A percentile compares a stretch with the other conserved stretches of the same genome.
Conservation (phyloP, 2,888 invertebrate species). For the Teleogryllus oceanicus region DNA sequence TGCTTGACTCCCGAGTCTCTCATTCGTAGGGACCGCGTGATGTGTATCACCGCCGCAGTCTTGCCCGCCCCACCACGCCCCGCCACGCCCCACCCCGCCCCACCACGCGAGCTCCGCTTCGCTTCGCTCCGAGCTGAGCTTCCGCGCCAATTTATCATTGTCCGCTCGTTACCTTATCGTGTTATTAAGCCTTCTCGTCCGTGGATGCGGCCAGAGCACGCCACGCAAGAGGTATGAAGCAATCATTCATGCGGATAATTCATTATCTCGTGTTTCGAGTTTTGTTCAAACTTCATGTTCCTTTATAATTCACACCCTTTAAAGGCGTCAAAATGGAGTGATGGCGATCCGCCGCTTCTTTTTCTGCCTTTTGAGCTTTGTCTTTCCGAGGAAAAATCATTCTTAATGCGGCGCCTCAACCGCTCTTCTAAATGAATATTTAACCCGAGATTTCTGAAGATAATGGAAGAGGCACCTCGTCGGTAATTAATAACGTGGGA, state of each 20-base stretch:
- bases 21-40: too few species aligned
- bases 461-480: background rate
- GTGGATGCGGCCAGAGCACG: background rate
- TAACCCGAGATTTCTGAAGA: background rate
- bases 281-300: slow-evolving; percentile 20
- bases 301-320: slow-evolving; percentile 22
- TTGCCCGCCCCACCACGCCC: too few species aligned
- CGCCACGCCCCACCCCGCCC: too few species aligned
- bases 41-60: too few species aligned
- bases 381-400: background rate
- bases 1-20: too few species aligned
- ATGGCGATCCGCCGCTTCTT: background rate
- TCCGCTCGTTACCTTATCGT: slow-evolving; percentile 18
- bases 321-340: slow-evolving; percentile 12
- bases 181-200: background rate
- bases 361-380: background rate
- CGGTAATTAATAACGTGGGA: background rate
- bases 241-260: slow-evolving; percentile 22
- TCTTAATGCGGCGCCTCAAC: background rate
- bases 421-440: background rate
- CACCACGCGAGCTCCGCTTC: too few species aligned
- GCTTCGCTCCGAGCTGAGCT: background rate
- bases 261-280: slow-evolving; percentile 23
- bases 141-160: slow-evolving; percentile 23
- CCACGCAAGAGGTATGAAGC: background rate